Evolutionary conservation across 2,888 invertebrate genomes (phyloP).

Genomic region (Drosophila kambysellisi): DNA sequence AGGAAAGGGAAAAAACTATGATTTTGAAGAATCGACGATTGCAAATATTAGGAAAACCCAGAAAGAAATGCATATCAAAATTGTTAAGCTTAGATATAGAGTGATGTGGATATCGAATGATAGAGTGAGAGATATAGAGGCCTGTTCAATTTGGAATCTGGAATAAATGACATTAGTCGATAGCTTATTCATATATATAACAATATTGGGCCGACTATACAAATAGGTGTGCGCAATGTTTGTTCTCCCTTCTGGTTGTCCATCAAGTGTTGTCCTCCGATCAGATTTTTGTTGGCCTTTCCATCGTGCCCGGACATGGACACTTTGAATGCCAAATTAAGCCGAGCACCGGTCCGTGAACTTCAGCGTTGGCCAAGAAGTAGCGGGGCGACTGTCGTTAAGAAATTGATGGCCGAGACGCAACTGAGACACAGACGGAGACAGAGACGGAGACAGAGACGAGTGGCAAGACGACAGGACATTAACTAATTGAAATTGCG

Average conservation of each 20-base stretch:
- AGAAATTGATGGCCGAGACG: conserved; percentile 59
- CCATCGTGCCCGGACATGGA: conserved; percentile 53
- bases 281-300: conserved; percentile 50
- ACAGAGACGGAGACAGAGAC: neutral
- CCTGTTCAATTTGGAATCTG: neutral
- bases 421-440: neutral
- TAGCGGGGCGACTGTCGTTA: conserved; percentile 32
- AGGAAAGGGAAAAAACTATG: no score
- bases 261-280: conserved; percentile 57
- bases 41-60: no score
- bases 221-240: neutral
- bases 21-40: no score
- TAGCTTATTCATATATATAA: neutral
- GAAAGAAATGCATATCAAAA: neutral
- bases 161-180: neutral
- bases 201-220: neutral
- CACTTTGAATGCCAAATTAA: conserved; percentile 75
- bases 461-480: conserved; percentile 55
- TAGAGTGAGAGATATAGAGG: neutral
- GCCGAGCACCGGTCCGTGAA: conserved; percentile 60
- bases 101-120: neutral
- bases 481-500: conserved; percentile 80
- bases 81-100: neutral
- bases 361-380: conserved; percentile 34
- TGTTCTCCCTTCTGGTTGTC: neutral